Base-by-base conservation (phyloP, 2,113 vertebrate species). In the Tachuris rubrigastra region DNA sequence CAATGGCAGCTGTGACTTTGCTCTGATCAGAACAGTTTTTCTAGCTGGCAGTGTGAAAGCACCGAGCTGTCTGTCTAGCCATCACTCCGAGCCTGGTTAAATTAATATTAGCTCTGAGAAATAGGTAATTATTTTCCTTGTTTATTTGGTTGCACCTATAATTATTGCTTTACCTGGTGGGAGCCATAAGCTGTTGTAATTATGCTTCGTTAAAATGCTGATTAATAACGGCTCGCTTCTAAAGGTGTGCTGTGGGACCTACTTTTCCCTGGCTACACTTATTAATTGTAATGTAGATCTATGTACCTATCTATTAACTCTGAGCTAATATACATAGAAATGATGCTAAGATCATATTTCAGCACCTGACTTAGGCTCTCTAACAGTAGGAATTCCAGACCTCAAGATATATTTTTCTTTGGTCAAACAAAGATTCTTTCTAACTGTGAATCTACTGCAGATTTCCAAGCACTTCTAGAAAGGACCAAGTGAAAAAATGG, bases 161-260 rank as follows among this genome's bases (percentile, higher is more conserved):
- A 97, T 97, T 96, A 97, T 92, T 95, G 93, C 93, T 96, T 97
- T 98, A 97, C 97, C 97, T 98, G 94, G 94, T 96, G 93, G 97
- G 96, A 98, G 91, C 94, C 96, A 97, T 98, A 97, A 97, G 92
- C 96, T 94, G 95, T 91, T 97, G 83, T 97, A 98, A 98, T 98
- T 98, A 98, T 90, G 86, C 90, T 97, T 97, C 82, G 96, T 98
- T 98, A 97, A 98, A 98, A 97, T 97, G 97, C 95, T 98, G 97
- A 98, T 98, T 98, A 97, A 97, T 98, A 98, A 96, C 13, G 53
- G 90, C 84, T 96, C 94, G 90, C 82, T 95, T 94, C 71, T 91
- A 92, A 97, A 97, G 89, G 92, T 89, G 31, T 94, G 81, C 92
- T 84, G 85, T 90, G 89, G 95, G 93, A 98, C 87, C 93, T 91